phyloP scores from a whole-genome alignment of 1,140 invertebrate species.

The Drosophila neocordata region DNA sequence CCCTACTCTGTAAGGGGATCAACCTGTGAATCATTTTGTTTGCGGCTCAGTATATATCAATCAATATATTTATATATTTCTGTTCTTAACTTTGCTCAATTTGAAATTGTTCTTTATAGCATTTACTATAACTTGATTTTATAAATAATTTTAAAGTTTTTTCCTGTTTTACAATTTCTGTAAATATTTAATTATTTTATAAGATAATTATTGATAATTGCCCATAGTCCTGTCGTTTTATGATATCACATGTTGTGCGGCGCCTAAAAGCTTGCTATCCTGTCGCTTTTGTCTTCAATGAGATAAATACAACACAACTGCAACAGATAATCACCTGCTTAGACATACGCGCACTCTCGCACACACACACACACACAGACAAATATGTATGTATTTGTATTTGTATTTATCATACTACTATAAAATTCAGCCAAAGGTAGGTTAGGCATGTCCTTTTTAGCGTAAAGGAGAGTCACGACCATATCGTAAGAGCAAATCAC shows the following conservation, averaged over 20 bases:
- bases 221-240: slow-evolving; percentile 5
- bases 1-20: not conserved
- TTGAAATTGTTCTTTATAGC: too few relatives aligned
- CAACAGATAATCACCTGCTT: slow-evolving; percentile 81
- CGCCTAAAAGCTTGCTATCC: slow-evolving; percentile 24
- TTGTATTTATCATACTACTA: slow-evolving; percentile 67
- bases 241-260: slow-evolving; percentile 4
- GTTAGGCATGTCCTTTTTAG: slow-evolving; percentile 67
- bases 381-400: slow-evolving; percentile 2
- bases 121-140: too few relatives aligned
- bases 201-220: too few relatives aligned
- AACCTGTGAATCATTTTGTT: not conserved
- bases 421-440: slow-evolving; percentile 74
- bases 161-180: not conserved
- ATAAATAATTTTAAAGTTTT: too few relatives aligned
- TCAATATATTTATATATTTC: too few relatives aligned
- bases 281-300: slow-evolving; percentile 65
- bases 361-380: slow-evolving; percentile 22
- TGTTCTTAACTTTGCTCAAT: too few relatives aligned
- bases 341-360: slow-evolving; percentile 53
- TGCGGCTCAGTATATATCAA: not conserved
- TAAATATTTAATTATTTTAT: not conserved
- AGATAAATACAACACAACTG: slow-evolving; percentile 70
- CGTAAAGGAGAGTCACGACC: slow-evolving; percentile 8
- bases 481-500: slow-evolving; percentile 9